Base-by-base conservation (phyloP, 1,140 invertebrate species). In the Bombus picipes region DNA sequence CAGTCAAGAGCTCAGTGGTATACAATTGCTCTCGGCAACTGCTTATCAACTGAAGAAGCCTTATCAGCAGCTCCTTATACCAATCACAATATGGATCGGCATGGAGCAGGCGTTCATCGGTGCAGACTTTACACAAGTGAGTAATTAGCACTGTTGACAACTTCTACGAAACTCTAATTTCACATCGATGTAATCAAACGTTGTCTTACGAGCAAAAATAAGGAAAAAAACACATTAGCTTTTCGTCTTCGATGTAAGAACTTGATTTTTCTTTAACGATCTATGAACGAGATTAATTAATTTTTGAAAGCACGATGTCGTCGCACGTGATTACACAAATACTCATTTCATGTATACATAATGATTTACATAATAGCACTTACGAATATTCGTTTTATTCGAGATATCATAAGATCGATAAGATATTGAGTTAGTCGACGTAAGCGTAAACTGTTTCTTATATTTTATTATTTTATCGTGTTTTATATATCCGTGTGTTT, bases 101-200 rank as follows among this genome's bases (percentile, higher is more conserved):
- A 97, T 99, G 96, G 99, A 99, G 94, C 99, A 99, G 94, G 98
- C 98, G 0, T 99, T 99, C 95, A 98, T 99, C 83, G 97, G 98
- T 25, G 98, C 98, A 68, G 98, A 99, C 91, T 99, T 98, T 93
- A 99, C 98, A 12, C 98, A 98, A 96, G 98, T 98, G 96, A 94
- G 85, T 71, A 53, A 74, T 57, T 41, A 9, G 73, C 2, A 15
- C 3, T 1, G 18, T 22, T 10, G 15, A 22, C 28, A 37, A 28
- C 1, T 39, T 28, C 22, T 39, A 1, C 34, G n/a, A n/a, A 6
- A 66, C 15, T n/a, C 13, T 6, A n/a, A 32, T n/a, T 32, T 32
- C 47, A 22, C 47, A 22, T 22, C 0, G 47, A 53, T 22, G 6
- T 18, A 18, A 53, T 53, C 47, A 22, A 53, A 53, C 47, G 47